Evolutionary conservation across 1,140 invertebrate species (phyloP).

Genomic region (Cotesia glomerata): DNA sequence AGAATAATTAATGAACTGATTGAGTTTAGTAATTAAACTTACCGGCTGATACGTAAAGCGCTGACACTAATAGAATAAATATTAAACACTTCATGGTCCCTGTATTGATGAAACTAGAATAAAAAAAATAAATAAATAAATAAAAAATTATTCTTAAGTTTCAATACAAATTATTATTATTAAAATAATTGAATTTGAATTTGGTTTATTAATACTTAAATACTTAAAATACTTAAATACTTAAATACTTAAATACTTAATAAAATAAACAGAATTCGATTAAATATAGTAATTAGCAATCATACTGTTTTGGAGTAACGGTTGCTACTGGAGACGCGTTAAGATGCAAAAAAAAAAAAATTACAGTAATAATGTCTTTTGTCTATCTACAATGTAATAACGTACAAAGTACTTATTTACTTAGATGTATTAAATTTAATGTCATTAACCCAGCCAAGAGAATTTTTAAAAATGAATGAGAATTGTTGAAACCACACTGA

Average conservation of each 20-base stretch:
- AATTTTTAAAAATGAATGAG: too few relatives aligned
- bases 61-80: conserved; percentile 46
- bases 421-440: too few relatives aligned
- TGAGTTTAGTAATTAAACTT: conserved; percentile 38
- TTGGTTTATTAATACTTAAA: too few relatives aligned
- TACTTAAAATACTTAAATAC: too few relatives aligned
- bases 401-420: too few relatives aligned
- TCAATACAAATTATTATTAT: neutral
- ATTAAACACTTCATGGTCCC: conserved; percentile 46
- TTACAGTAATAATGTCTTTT: neutral
- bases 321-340: conserved; percentile 43
- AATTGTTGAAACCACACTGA: too few relatives aligned
- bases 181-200: too few relatives aligned
- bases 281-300: conserved; percentile 13
- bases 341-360: conserved; percentile 27
- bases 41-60: conserved; percentile 52
- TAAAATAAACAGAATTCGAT: conserved; percentile 15
- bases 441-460: too few relatives aligned
- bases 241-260: too few relatives aligned
- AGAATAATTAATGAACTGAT: neutral
- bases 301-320: conserved; percentile 32
- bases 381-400: too few relatives aligned
- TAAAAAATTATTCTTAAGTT: neutral
- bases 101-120: neutral
- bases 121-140: neutral